These are phyloP conservation scores for Palythoa grandiflora DNA, from an alignment of 92 coral and sea anemone species.

Conservation along the genomic window DNA sequence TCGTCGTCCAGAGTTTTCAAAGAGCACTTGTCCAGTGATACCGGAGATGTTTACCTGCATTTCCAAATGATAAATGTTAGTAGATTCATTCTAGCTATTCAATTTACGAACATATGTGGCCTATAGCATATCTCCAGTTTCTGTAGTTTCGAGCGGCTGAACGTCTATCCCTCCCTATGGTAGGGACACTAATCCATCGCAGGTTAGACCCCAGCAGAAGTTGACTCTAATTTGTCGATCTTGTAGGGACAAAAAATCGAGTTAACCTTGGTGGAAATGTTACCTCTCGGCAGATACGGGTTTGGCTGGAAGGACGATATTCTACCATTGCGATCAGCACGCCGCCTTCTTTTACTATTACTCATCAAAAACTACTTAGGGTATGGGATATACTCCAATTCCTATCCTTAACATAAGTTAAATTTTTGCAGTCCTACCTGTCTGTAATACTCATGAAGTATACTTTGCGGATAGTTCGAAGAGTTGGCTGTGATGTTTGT, in stretches of 20 bases:
- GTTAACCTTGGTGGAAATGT: no score
- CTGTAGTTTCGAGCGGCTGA: no score
- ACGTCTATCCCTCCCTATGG: no score
- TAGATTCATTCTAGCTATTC: background rate
- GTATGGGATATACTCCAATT: background rate
- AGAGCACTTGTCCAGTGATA: constrained; percentile 66
- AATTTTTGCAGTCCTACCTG: background rate
- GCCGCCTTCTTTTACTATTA: background rate
- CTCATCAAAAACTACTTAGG: no score
- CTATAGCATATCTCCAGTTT: no score
- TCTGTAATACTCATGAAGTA: background rate
- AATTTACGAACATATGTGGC: background rate
- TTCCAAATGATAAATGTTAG: background rate
- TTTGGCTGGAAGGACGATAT: no score
- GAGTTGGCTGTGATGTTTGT: background rate
- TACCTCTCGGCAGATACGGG: no score
- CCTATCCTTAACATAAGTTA: background rate
- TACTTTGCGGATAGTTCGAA: background rate
- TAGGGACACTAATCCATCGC: no score
- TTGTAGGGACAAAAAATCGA: no score
- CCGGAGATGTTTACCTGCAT: constrained; percentile 53
- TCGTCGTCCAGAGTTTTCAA: constrained; percentile 66
- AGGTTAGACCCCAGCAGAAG: no score
- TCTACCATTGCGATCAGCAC: no score
- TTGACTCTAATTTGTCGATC: no score